Evolutionary conservation across 2,113 vertebrate species (phyloP).

Genomic region (Anarhynchus alexandrinus): DNA sequence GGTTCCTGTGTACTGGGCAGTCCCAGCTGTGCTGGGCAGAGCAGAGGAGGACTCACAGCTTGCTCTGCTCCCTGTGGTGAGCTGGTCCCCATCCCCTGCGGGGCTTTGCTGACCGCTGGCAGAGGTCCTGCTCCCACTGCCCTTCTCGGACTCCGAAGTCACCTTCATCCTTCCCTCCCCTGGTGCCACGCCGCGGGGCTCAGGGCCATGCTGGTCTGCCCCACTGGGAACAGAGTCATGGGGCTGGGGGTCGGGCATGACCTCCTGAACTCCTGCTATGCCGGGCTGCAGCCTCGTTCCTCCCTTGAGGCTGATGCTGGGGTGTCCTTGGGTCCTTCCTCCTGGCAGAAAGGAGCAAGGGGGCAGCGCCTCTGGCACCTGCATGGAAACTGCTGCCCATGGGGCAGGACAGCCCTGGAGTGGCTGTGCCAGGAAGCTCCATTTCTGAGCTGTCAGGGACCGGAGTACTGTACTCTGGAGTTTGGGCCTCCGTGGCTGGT

Average conservation of each 20-base stretch:
- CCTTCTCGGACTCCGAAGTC: not conserved
- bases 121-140: not conserved
- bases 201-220: not conserved
- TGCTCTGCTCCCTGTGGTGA: rapidly evolving
- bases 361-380: not conserved
- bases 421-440: rapidly evolving
- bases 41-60: not conserved
- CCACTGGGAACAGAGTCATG: not conserved
- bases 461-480: rapidly evolving
- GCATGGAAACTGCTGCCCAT: not conserved
- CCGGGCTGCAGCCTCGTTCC: not conserved
- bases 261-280: not conserved
- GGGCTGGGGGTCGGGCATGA: rapidly evolving
- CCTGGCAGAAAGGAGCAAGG: not conserved
- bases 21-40: not conserved
- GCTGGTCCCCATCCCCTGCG: not conserved
- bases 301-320: not conserved
- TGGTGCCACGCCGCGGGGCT: rapidly evolving
- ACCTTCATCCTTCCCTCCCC: not conserved
- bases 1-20: not conserved
- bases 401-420: not conserved
- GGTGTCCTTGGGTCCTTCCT: not conserved
- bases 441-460: not conserved
- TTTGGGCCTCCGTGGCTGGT: rapidly evolving
- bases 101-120: not conserved